Evolutionary conservation across 2,113 vertebrate species (phyloP).

Genomic region (Climacteris rufus): DNA sequence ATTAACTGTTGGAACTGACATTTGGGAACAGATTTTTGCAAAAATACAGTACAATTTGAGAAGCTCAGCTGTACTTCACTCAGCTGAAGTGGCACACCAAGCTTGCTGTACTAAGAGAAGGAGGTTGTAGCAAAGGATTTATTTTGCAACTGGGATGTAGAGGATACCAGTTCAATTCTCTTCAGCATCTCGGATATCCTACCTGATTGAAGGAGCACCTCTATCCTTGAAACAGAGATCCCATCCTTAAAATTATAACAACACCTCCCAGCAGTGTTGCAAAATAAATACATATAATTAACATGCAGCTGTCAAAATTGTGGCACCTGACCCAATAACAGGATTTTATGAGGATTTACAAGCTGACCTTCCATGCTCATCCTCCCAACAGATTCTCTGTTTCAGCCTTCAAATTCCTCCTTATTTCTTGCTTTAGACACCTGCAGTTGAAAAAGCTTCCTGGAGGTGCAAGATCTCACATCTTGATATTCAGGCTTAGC

Average conservation of each 20-base stretch:
- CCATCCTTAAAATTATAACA: not conserved
- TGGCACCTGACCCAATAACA: not conserved
- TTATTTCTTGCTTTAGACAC: not conserved
- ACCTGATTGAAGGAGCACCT: not conserved
- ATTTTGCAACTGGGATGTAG: not conserved
- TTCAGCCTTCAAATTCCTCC: not conserved
- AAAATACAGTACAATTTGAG: not conserved
- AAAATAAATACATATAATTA: not conserved
- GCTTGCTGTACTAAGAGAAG: not conserved
- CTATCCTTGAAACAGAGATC: not conserved
- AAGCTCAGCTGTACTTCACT: not conserved
- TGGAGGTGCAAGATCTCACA: not conserved
- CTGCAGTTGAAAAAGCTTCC: not conserved
- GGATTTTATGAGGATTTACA: not conserved
- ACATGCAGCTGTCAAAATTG: not conserved
- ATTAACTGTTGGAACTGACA: slow-evolving; percentile 5
- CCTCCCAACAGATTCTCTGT: not conserved
- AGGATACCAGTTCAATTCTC: not conserved
- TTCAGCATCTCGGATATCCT: not conserved
- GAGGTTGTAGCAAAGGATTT: not conserved
- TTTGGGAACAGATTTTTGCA: slow-evolving; percentile 23
- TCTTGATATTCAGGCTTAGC: not conserved
- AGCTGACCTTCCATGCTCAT: not conserved
- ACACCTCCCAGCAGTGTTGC: not conserved
- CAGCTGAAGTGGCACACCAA: not conserved